phyloP scores from a whole-genome alignment of 1,140 invertebrate species.

The Drosophila pseudoananassae region DNA sequence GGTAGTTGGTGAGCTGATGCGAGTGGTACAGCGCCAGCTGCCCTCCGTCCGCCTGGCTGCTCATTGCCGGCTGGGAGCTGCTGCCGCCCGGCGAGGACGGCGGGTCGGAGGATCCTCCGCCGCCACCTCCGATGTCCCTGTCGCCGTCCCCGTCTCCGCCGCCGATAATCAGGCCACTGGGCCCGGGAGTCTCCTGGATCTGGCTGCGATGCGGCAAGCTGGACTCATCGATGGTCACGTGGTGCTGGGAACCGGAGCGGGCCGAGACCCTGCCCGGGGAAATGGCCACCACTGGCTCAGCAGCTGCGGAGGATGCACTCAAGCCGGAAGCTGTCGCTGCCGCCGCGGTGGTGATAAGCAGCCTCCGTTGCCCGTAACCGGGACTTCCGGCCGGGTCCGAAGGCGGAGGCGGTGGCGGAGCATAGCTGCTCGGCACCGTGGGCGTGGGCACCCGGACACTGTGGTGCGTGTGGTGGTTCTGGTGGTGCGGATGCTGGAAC shows the following conservation, averaged over 20 bases:
- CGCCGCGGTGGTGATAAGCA: conserved; percentile 27
- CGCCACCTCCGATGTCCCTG: conserved; percentile 46
- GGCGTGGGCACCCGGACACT: conserved; percentile 76
- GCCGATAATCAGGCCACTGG: conserved; percentile 63
- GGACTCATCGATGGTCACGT: conserved; percentile 82
- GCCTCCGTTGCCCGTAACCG: conserved; percentile 17
- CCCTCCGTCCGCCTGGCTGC: conserved; percentile 54
- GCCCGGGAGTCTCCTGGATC: conserved; percentile 50
- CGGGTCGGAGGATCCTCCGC: conserved; percentile 57
- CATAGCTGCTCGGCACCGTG: conserved; percentile 74
- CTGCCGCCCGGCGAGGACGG: conserved; percentile 70
- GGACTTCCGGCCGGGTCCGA: conserved; percentile 27
- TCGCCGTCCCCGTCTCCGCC: conserved; percentile 54
- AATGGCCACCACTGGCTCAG: conserved; percentile 87
- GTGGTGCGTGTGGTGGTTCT: conserved; percentile 80
- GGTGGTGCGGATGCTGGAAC: conserved; percentile 82
- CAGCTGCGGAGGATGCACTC: conserved; percentile 8
- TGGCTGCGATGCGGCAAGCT: conserved; percentile 58
- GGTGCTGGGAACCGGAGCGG: conserved; percentile 78
- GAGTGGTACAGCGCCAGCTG: conserved; percentile 82
- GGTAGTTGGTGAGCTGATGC: conserved; percentile 79
- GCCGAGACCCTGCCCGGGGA: conserved; percentile 84
- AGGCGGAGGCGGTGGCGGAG: conserved; percentile 20
- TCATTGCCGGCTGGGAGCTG: conserved; percentile 51
- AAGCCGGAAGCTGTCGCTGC: conserved; percentile 21